Percentiles rank a stretch among this genome's conserved stretches.
These are phyloP conservation scores for Pelochelys cantorii DNA, from an alignment of 2,797 vertebrate genomes.

Conservation along the genomic window DNA sequence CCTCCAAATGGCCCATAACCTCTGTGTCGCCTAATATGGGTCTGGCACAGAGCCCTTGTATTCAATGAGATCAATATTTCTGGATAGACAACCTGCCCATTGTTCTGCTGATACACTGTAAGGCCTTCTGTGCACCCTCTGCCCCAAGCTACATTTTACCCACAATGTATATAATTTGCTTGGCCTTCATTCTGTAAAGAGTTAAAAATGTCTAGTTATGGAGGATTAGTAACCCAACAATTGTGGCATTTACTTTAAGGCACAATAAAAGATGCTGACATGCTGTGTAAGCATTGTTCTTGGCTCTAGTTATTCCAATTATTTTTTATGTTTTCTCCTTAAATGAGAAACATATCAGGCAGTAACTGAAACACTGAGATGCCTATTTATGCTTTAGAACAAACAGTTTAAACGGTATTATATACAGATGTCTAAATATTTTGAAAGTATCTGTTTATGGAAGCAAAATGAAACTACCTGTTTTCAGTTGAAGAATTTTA, in stretches of 20 bases:
- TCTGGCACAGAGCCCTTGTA: background rate
- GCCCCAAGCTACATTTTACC: background rate
- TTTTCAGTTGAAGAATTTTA: slow-evolving; percentile 82
- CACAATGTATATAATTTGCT: background rate
- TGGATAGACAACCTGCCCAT: background rate
- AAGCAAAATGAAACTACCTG: slow-evolving; percentile 86
- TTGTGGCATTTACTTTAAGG: slow-evolving; percentile 72
- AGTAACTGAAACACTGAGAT: slow-evolving; percentile 85
- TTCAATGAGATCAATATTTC: background rate
- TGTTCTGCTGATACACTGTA: background rate
- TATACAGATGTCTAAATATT: slow-evolving; percentile 89
- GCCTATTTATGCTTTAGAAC: slow-evolving; percentile 87
- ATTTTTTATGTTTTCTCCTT: slow-evolving; percentile 81
- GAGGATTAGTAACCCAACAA: slow-evolving; percentile 54
- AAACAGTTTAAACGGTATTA: slow-evolving; percentile 87
- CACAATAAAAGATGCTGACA: slow-evolving; percentile 77
- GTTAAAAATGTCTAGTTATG: slow-evolving; percentile 32
- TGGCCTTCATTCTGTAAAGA: background rate
- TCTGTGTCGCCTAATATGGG: background rate
- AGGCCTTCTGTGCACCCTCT: background rate
- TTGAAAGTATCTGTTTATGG: slow-evolving; percentile 85
- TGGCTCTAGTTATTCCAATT: slow-evolving; percentile 76
- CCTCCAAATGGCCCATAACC: background rate
- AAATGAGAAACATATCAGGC: slow-evolving; percentile 79
- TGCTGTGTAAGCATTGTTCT: slow-evolving; percentile 79